phyloP scores from a whole-genome alignment of 2,113 vertebrate genomes.

The Amia ocellicauda region DNA sequence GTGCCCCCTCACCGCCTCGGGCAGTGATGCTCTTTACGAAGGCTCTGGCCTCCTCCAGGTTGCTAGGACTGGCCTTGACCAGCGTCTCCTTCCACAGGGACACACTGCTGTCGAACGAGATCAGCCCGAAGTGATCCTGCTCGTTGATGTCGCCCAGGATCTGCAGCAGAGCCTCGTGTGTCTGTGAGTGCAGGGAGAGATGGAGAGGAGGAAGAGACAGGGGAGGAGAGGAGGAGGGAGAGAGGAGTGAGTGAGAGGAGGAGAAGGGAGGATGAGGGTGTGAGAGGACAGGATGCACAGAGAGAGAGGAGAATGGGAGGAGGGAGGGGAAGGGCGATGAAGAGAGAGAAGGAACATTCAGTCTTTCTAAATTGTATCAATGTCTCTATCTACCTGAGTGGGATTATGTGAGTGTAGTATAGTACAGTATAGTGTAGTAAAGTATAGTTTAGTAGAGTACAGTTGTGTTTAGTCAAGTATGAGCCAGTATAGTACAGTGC shows the following conservation, averaged over 20 bases:
- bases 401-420: not conserved
- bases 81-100: slow-evolving; percentile 72
- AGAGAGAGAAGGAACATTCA: not conserved
- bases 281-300: not conserved
- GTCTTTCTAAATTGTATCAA: not conserved
- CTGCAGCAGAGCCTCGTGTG: slow-evolving; percentile 74
- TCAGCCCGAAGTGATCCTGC: slow-evolving; percentile 79
- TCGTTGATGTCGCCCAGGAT: slow-evolving; percentile 79
- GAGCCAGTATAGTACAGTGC: not conserved
- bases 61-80: slow-evolving; percentile 69
- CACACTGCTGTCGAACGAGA: slow-evolving; percentile 67
- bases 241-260: no score
- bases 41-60: slow-evolving; percentile 63
- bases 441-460: not conserved
- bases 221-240: slow-evolving; percentile 19
- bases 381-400: not conserved
- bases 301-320: no score
- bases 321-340: no score
- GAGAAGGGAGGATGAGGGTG: not conserved
- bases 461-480: not conserved
- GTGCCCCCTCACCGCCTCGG: slow-evolving; percentile 53
- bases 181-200: slow-evolving; percentile 68
- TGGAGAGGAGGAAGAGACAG: no score
- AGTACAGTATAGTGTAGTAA: not conserved
- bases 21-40: slow-evolving; percentile 62